Base-by-base conservation (phyloP, 1,140 invertebrate species). In the Papilio xuthus region DNA sequence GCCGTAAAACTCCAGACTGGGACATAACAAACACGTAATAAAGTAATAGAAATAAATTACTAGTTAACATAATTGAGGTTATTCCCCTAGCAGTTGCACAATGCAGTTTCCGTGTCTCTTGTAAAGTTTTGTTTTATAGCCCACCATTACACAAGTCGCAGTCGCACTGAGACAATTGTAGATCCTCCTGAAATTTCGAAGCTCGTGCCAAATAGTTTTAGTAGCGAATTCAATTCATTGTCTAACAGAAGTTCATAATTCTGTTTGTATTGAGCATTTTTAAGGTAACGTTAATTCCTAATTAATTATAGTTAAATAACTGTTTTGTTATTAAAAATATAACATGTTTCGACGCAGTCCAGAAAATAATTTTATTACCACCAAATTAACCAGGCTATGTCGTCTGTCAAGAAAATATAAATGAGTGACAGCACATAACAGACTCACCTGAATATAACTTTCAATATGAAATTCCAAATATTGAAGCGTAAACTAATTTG, bases 171-270 rank as follows among this genome's bases (percentile, higher is more conserved):
- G 60, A 13, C 60, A 28, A 60, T 60, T 60, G 60, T 63, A 28
- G 12, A 28, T 28, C n/a, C 60, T 15, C 60, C 12, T 63, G 60
- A 28, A 63, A 28, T 26, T 53, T 60, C 20, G 60, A 13, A 63
- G 26, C 26, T 63, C 26, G 60, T 63, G 60, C 60, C 60, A 63
- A 63, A 63, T 63, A 63, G 60, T 63, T 63, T 28, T 60, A 60
- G 8, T 60, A 26, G 26, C 20, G 60, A 13, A 63, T 28, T 26
- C 60, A 63, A 63, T 63, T 63, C 60, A 28, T 28, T 28, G 60
- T 7, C 23, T 28, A 63, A 15, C 23, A 63, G 60, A 63, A 63
- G 60, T 63, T 63, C 26, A 60, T 60, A 60, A 3, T 15, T 28
- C 0, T 2, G 10, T 63, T 63, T 63, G 12, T 23, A 26, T 7